These are phyloP conservation scores for Lates calcarifer DNA, from an alignment of 2,113 vertebrate genomes.

Conservation along the genomic window DNA sequence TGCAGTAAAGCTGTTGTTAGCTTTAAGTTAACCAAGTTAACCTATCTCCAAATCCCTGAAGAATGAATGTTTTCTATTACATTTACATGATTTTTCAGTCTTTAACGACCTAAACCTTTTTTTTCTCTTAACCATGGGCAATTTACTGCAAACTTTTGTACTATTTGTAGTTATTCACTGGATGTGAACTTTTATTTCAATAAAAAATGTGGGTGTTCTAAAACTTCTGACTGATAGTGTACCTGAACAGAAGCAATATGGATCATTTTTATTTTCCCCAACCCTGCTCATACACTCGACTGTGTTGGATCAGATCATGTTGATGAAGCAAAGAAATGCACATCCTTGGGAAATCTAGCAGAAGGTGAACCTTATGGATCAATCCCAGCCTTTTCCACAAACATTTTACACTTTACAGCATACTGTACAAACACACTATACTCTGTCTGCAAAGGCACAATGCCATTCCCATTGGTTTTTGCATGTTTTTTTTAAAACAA, in stretches of 20 bases:
- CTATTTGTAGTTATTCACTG: too few species aligned
- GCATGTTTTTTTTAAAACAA: constrained; percentile 18
- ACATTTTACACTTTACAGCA: constrained; percentile 35
- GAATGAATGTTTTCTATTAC: too few species aligned
- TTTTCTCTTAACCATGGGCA: too few species aligned
- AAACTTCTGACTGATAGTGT: too few species aligned
- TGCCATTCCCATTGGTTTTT: constrained; percentile 53
- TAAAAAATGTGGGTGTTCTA: too few species aligned
- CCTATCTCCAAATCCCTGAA: too few species aligned
- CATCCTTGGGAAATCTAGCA: constrained; percentile 23
- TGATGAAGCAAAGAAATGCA: constrained; percentile 23
- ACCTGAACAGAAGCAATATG: constrained; percentile 25
- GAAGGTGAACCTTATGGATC: constrained; percentile 6
- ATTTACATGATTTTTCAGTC: too few species aligned
- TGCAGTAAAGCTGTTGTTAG: too few species aligned
- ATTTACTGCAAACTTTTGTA: too few species aligned
- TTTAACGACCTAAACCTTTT: too few species aligned
- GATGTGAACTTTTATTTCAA: too few species aligned
- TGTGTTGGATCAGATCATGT: background rate
- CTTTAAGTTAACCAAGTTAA: too few species aligned
- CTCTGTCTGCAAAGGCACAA: constrained; percentile 70
- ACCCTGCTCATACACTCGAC: background rate
- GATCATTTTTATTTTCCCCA: background rate
- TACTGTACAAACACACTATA: constrained; percentile 44
- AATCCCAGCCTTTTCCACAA: constrained; percentile 13